Percentiles rank a stretch among this genome's conserved stretches.
Conservation (phyloP, 2,113 vertebrate species). For the Cephalopholis sonnerati region DNA sequence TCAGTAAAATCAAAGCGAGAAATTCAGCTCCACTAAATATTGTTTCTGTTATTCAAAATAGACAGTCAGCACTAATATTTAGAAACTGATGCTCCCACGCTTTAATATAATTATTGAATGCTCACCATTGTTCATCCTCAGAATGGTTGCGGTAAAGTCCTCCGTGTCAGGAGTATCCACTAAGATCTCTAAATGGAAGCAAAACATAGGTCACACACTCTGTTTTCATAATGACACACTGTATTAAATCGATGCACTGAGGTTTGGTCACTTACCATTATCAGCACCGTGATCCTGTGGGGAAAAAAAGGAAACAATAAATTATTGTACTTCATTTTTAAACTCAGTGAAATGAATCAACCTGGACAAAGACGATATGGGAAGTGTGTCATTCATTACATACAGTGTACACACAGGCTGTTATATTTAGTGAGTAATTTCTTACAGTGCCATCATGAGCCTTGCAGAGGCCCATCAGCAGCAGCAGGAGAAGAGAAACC, state of each 20-base stretch:
- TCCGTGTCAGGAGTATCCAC: background rate
- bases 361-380: background rate
- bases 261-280: constrained; percentile 39
- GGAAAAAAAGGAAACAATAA: background rate
- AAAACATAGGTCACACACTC: constrained; percentile 20
- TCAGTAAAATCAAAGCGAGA: background rate
- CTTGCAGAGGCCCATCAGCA: constrained; percentile 50
- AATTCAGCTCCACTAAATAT: background rate
- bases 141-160: constrained; percentile 54
- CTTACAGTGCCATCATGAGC: constrained; percentile 48
- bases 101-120: background rate
- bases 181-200: constrained; percentile 25
- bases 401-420: rapidly evolving
- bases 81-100: background rate
- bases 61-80: background rate
- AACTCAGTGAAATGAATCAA: background rate
- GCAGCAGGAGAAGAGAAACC: constrained; percentile 36
- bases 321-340: background rate
- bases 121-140: constrained; percentile 73
- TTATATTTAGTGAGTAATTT: background rate
- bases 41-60: background rate
- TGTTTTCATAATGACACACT: background rate
- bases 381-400: background rate
- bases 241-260: background rate
- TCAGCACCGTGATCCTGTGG: constrained; percentile 25